Evolutionary conservation across 2,113 vertebrate genomes (phyloP).

Genomic region (Scalopus aquaticus): DNA sequence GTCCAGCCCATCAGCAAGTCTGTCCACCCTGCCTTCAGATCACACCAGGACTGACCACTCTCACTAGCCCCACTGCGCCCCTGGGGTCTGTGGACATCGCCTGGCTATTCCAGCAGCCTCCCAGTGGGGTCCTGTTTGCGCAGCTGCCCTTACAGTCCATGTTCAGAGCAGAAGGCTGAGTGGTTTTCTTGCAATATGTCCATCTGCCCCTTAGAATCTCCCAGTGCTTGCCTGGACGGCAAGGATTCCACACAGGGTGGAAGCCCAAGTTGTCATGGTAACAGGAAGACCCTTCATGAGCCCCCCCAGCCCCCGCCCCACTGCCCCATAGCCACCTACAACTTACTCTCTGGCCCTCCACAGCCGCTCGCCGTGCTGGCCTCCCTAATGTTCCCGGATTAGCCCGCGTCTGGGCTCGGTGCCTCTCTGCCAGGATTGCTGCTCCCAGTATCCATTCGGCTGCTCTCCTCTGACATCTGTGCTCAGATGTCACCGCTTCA

Average conservation of each 20-base stretch:
- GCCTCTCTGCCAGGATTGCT: background rate
- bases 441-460: fast-evolving
- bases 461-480: background rate
- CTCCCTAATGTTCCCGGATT: background rate
- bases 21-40: background rate
- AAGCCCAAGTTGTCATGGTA: background rate
- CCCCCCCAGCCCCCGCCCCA: no score
- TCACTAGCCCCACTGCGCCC: background rate
- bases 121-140: background rate
- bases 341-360: background rate
- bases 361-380: background rate
- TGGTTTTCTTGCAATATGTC: background rate
- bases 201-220: background rate
- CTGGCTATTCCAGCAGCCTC: no score
- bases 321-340: background rate
- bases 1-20: background rate
- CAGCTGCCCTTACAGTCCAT: background rate
- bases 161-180: background rate
- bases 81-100: no score
- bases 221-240: background rate
- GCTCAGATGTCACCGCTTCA: background rate
- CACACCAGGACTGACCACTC: background rate
- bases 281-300: background rate
- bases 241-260: background rate
- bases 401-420: fast-evolving